Conservation (phyloP, 2,888 invertebrate species). For the Litoditis marina region DNA sequence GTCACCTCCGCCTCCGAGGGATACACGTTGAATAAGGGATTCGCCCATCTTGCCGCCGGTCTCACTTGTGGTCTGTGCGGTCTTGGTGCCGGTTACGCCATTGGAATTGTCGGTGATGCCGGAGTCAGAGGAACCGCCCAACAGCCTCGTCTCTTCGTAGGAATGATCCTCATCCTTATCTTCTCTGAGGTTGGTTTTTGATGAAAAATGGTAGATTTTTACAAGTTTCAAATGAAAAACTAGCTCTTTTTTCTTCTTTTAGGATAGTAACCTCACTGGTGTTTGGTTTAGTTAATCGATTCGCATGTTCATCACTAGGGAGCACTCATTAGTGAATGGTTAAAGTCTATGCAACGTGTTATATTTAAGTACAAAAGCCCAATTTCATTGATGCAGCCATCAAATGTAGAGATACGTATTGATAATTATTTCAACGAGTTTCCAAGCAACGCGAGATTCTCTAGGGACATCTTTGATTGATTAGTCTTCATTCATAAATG, state of each 20-base stretch:
- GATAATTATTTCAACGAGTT: too few species aligned
- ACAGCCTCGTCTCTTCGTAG: constrained; percentile 98
- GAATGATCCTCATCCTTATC: constrained; percentile 88
- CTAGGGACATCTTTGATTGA: too few species aligned
- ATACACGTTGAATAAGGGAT: constrained; percentile 69
- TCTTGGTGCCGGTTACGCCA: constrained; percentile 96
- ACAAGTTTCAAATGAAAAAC: not conserved
- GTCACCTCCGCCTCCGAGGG: constrained; percentile 40
- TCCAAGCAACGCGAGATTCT: too few species aligned
- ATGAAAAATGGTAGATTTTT: not conserved
- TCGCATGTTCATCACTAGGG: too few species aligned
- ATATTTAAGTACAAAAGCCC: too few species aligned
- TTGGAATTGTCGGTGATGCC: constrained; percentile 85
- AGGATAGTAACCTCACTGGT: too few species aligned
- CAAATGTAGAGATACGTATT: too few species aligned
- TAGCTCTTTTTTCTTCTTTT: too few species aligned
- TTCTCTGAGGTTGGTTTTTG: constrained; percentile 84
- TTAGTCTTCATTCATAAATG: too few species aligned
- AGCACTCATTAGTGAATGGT: not conserved
- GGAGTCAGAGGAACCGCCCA: constrained; percentile 88
- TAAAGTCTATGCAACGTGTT: too few species aligned
- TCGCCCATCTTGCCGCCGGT: constrained; percentile 93
- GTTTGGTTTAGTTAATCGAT: too few species aligned
- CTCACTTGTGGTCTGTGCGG: constrained; percentile 95
- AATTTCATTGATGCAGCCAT: too few species aligned